A percentile compares a stretch with the other conserved stretches of the same genome.
Evolutionary conservation across 2,888 invertebrate genomes (phyloP).

Genomic region (Rhorus exstirpatorius): DNA sequence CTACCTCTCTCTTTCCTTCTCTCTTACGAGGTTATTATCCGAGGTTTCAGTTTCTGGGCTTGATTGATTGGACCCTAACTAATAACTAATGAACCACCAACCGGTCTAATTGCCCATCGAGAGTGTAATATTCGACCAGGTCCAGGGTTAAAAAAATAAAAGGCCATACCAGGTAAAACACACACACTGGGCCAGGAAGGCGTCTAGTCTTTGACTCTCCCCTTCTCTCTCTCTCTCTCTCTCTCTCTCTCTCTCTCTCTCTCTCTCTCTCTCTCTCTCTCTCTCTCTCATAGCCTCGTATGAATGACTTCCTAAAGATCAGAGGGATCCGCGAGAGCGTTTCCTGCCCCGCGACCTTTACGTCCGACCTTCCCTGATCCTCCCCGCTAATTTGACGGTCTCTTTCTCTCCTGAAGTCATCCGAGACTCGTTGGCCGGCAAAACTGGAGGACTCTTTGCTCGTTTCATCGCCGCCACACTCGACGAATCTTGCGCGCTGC

Average conservation of each 20-base stretch:
- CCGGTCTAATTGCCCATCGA: slow-evolving; percentile 77
- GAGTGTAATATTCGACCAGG: slow-evolving; percentile 75
- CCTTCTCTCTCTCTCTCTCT: background rate
- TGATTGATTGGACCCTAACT: slow-evolving; percentile 82
- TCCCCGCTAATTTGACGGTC: slow-evolving; percentile 75
- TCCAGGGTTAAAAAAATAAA: slow-evolving; percentile 63
- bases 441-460: background rate
- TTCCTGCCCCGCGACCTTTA: slow-evolving; percentile 78
- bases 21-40: slow-evolving; percentile 14
- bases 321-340: slow-evolving; percentile 78
- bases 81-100: slow-evolving; percentile 80
- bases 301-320: slow-evolving; percentile 80
- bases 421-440: slow-evolving; percentile 10
- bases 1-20: background rate
- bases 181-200: slow-evolving; percentile 11
- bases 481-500: background rate
- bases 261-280: background rate
- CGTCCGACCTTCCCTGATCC: slow-evolving; percentile 64
- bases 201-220: slow-evolving; percentile 11
- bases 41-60: slow-evolving; percentile 30
- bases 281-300: background rate
- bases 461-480: background rate
- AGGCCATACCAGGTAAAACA: slow-evolving; percentile 59
- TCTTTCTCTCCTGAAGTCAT: slow-evolving; percentile 70
- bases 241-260: background rate